These are phyloP conservation scores for Riparia riparia DNA, from an alignment of 2,113 vertebrate genomes.

Conservation along the genomic window DNA sequence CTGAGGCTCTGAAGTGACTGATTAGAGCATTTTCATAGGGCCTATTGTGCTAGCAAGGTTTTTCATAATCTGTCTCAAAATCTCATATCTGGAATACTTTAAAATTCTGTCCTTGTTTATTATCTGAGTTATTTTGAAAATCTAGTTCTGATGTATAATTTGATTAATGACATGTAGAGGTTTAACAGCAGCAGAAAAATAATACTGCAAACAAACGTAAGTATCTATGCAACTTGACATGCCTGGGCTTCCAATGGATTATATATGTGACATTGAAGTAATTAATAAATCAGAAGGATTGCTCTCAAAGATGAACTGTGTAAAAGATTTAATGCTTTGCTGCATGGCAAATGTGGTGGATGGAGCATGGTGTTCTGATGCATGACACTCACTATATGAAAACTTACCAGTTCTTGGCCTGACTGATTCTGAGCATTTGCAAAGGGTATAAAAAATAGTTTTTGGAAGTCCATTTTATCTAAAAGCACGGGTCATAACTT, in stretches of 20 bases:
- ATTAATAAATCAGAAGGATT: background rate
- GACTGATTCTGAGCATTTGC: background rate
- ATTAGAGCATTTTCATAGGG: background rate
- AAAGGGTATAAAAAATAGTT: background rate
- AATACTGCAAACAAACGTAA: background rate
- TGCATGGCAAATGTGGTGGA: background rate
- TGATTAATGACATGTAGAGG: background rate
- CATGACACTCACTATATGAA: background rate
- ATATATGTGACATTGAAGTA: background rate
- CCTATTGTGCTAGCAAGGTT: background rate
- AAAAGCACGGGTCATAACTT: background rate
- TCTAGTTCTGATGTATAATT: background rate
- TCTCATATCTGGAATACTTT: background rate
- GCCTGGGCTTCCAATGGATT: background rate
- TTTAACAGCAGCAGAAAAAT: background rate
- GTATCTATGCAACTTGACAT: background rate
- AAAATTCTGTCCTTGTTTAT: background rate
- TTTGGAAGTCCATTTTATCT: background rate
- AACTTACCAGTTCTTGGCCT: background rate
- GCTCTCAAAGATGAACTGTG: background rate
- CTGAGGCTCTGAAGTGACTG: background rate
- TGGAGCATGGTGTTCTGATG: background rate
- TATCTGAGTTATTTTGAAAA: background rate
- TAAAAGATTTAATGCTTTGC: background rate
- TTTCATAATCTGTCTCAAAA: background rate